Evolutionary conservation across 2,797 vertebrate species (phyloP), one percentile per base, ranked within the genome.

Genomic region (Sebastes matsubarae): DNA sequence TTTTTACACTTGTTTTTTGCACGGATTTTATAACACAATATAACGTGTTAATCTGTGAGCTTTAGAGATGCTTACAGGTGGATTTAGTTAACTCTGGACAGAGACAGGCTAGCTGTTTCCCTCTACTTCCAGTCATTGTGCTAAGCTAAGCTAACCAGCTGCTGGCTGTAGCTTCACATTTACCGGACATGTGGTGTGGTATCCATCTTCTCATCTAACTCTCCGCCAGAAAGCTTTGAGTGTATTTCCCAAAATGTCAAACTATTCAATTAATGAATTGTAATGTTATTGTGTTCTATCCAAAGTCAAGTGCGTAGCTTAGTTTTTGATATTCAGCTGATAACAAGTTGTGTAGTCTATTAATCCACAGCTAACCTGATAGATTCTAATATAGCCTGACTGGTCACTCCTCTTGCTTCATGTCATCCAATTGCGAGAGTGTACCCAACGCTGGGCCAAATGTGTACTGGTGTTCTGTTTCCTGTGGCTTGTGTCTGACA

Each of bases 401-500:
- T 72, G 64, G 29, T 75, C 81, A 50, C 65, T 46, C 36, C 79
- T 87, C 46, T 68, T 27, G 76, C 85, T 82, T 79, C 22, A 54
- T 65, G 75, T 73, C 64, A 61, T 55, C 59, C 65, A 63, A 3
- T 60, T 85, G 69, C 69, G 1, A 65, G 52, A 72, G 55, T 46
- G 55, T 52, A 64, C 29, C 50, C 7, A 64, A 22, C 50, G 5
- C 61, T 55, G 72, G 58, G 22, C 68, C 38, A 30, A 70, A 55
- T 75, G 58, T 80, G 50, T 36, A 34, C 63, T 70, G 58, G 9
- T 64, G 29, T 68, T 63, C 55, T 81, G 72, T 82, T 77, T 85
- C 79, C 80, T 86, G 76, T 87, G 72, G 85, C 86, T 80, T 93
- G 84, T 92, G 88, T 95, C 81, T 90, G 84, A 87, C 77, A 77